phyloP scores from a whole-genome alignment of 1,140 invertebrate species.

The Diprion similis region DNA sequence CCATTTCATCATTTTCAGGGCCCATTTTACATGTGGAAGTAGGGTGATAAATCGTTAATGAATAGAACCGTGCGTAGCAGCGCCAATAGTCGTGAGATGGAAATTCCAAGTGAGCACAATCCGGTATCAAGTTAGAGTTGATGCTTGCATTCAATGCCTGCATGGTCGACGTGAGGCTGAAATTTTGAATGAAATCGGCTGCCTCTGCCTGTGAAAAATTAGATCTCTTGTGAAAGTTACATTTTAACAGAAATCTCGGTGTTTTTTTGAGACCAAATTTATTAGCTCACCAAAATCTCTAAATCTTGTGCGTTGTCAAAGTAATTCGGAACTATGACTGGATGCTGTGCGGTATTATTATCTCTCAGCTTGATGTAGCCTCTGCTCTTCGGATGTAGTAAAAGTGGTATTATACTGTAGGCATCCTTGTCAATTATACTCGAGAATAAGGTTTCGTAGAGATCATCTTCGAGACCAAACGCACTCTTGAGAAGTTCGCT shows the following conservation, averaged over 20 bases:
- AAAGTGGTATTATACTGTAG: conserved; percentile 73
- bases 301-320: conserved; percentile 82
- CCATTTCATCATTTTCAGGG: conserved; percentile 16
- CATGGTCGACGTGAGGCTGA: conserved; percentile 70
- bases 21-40: conserved; percentile 32
- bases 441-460: conserved; percentile 67
- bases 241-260: neutral
- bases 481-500: conserved; percentile 71
- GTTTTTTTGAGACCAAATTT: conserved; percentile 36
- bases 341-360: conserved; percentile 87
- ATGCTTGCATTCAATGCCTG: conserved; percentile 66
- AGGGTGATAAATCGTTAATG: conserved; percentile 42
- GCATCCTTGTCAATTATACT: conserved; percentile 54
- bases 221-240: neutral
- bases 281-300: conserved; percentile 69
- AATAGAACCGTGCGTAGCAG: conserved; percentile 41
- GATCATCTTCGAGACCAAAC: conserved; percentile 69
- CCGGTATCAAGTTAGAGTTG: conserved; percentile 68
- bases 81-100: conserved; percentile 56
- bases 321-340: conserved; percentile 93
- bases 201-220: conserved; percentile 67
- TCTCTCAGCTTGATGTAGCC: conserved; percentile 85
- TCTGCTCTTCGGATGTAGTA: conserved; percentile 80
- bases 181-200: conserved; percentile 68
- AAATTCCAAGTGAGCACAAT: conserved; percentile 54